Conservation (phyloP, 2,113 vertebrate genomes). For the Thoracochromis brauschi region DNA sequence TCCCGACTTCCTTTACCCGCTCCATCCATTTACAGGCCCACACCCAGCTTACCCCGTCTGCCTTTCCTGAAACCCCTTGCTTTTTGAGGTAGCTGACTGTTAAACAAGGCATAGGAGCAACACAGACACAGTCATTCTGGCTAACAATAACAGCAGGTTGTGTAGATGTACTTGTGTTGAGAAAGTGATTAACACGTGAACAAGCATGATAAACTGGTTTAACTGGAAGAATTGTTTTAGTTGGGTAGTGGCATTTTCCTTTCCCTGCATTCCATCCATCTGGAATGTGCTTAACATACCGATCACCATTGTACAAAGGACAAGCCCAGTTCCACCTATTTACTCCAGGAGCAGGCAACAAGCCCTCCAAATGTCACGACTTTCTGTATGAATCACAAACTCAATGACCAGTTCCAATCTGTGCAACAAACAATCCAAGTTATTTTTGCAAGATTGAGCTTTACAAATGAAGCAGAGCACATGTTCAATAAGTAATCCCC, state of each 20-base stretch:
- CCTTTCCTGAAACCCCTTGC: background rate
- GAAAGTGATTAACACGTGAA: background rate
- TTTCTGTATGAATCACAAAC: background rate
- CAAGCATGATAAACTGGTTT: conserved; percentile 41
- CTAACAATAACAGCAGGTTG: background rate
- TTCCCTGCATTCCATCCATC: background rate
- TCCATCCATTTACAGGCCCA: conserved; percentile 1
- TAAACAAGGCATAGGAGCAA: conserved; percentile 14
- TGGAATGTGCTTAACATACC: conserved; percentile 18
- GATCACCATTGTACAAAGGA: background rate
- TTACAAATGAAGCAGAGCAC: background rate
- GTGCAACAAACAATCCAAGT: background rate
- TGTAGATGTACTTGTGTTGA: background rate
- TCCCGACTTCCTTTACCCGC: background rate
- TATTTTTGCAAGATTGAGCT: background rate
- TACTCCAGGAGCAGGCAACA: background rate
- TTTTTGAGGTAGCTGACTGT: background rate
- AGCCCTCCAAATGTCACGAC: background rate
- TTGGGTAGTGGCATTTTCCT: background rate
- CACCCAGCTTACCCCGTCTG: background rate
- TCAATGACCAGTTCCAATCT: background rate
- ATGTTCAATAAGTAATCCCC: background rate
- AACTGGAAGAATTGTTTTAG: conserved; percentile 11
- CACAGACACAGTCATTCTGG: background rate
- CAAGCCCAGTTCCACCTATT: conserved; percentile 8